phyloP scores from a whole-genome alignment of 2,888 invertebrate genomes.

The Corythucha ciliata region DNA sequence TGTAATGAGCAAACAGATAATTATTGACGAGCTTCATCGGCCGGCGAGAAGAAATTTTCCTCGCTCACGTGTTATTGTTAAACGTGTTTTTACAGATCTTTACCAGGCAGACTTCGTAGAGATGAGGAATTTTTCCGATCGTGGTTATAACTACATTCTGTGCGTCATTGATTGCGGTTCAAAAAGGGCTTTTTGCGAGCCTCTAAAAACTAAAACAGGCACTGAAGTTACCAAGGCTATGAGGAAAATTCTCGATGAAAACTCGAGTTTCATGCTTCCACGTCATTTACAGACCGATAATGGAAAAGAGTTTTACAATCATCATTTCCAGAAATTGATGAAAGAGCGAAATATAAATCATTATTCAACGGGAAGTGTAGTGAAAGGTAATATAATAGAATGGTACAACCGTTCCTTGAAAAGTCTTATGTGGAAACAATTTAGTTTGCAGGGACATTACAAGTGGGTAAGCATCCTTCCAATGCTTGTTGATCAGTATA shows the following conservation, averaged over 20 bases:
- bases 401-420: slow-evolving; percentile 26
- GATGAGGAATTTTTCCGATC: slow-evolving; percentile 10
- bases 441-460: slow-evolving; percentile 18
- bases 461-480: slow-evolving; percentile 23
- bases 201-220: slow-evolving; percentile 13
- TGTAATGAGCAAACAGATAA: too few species aligned
- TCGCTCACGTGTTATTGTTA: slow-evolving; percentile 14
- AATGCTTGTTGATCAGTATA: slow-evolving; percentile 21
- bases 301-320: slow-evolving; percentile 30
- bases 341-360: slow-evolving; percentile 25
- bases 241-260: not conserved
- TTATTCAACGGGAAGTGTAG: slow-evolving; percentile 23
- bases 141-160: slow-evolving; percentile 21
- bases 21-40: slow-evolving; percentile 24
- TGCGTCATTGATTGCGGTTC: slow-evolving; percentile 16
- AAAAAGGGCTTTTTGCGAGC: slow-evolving; percentile 13
- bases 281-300: slow-evolving; percentile 27
- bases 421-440: slow-evolving; percentile 22
- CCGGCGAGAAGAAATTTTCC: slow-evolving; percentile 18
- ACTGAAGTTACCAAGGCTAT: slow-evolving; percentile 13
- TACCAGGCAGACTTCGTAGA: slow-evolving; percentile 26
- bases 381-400: slow-evolving; percentile 28
- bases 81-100: slow-evolving; percentile 22
- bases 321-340: slow-evolving; percentile 21
- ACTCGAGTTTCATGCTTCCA: slow-evolving; percentile 16